Evolutionary conservation across 1,140 invertebrate species (phyloP), one percentile per base, ranked within the genome.

Genomic region (Macrostomum lignano): DNA sequence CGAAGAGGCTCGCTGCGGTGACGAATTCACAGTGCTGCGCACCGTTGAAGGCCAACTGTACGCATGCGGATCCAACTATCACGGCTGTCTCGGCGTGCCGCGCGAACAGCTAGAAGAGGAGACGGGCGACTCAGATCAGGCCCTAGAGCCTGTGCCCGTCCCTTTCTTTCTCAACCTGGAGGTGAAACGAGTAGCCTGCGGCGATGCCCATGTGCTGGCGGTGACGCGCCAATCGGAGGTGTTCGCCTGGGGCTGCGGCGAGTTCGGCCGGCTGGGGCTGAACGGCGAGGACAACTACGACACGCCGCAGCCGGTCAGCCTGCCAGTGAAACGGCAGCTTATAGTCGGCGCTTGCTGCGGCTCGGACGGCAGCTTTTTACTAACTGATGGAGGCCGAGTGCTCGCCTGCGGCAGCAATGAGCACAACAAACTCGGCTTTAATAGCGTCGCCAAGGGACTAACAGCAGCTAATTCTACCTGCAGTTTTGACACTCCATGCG

Each of bases 361-460:
- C 1, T 51, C 56, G 1, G 66, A 74, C 42, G 63, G 60, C 6
- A 28, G 26, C 19, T n/a, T n/a, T n/a, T n/a, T n/a, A n/a, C n/a
- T n/a, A n/a, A n/a, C n/a, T n/a, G n/a, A n/a, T n/a, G 19, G 26
- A 15, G 71, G 69, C 6, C 52, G 57, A 13, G 40, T 73, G 11
- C 59, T 69, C 21, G 67, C 65, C 7, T 70, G 67, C 52, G 72
- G 73, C 14, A 65, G 57, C 25, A 75, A 75, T 49, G 58, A 63
- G 35, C 54, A 65, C 43, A 73, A 72, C 44, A 72, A 71, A 50
- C 54, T 74, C 1, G 71, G 70, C 19, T 56, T 74, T 20, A 61
- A 63, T 35, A 45, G 43, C 19, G 38, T 45, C 35, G 47, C 46
- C 7, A 45, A 44, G 6, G 52, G 51, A 7, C 36, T 57, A 9